A percentile compares a stretch with the other conserved stretches of the same genome.
Evolutionary conservation across 2,888 invertebrate species (phyloP).

Genomic region (Pristionchus entomophagus): DNA sequence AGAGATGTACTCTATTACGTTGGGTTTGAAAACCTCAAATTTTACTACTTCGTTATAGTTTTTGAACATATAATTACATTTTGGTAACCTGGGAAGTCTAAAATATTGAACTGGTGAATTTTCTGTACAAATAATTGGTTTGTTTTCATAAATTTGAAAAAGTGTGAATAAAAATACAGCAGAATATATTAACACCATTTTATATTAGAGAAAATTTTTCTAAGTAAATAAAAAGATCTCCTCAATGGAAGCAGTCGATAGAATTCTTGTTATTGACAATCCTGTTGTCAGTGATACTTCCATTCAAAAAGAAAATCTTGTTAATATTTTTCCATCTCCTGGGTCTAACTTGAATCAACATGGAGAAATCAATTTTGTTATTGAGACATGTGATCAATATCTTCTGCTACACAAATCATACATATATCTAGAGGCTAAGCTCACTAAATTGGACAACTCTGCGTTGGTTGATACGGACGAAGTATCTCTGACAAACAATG

Average conservation of each 20-base stretch:
- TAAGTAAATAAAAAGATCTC: background rate
- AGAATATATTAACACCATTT: constrained; percentile 49
- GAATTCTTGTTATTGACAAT: background rate
- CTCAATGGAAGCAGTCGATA: background rate
- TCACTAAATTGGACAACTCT: constrained; percentile 48
- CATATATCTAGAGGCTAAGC: constrained; percentile 47
- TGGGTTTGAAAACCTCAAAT: constrained; percentile 4
- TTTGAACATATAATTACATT: constrained; percentile 5
- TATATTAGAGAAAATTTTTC: constrained; percentile 49
- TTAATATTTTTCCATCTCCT: background rate
- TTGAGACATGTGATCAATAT: too few species aligned
- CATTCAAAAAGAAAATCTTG: background rate
- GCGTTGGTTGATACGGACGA: too few species aligned
- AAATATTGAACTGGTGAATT: constrained; percentile 55
- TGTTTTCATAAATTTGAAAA: background rate
- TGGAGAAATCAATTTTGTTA: constrained; percentile 52
- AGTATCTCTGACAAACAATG: too few species aligned
- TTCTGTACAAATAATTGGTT: constrained; percentile 50
- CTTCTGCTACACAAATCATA: too few species aligned
- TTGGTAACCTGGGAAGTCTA: constrained; percentile 52
- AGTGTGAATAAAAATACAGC: background rate
- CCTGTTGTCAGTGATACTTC: background rate
- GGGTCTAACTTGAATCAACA: constrained; percentile 48
- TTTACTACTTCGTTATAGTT: background rate
- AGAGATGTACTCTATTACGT: constrained; percentile 43